Percentiles rank a stretch among this genome's conserved stretches.
Conservation (phyloP, 2,113 vertebrate genomes). For the Pedetes capensis region DNA sequence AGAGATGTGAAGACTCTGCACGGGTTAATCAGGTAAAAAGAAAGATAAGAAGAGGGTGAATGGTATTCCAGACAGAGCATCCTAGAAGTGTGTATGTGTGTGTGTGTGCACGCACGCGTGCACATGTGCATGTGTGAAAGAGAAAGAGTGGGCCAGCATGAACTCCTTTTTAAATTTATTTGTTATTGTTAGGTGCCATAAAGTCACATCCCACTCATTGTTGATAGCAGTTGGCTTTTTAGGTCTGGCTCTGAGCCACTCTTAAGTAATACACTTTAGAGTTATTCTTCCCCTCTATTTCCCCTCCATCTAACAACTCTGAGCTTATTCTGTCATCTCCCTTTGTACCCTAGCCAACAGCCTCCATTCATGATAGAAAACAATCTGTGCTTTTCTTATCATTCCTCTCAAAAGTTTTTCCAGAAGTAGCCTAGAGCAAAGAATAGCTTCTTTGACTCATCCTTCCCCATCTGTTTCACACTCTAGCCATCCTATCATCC, state of each 20-base stretch:
- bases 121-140: too few species aligned
- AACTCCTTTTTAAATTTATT: not conserved
- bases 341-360: not conserved
- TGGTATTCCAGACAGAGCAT: not conserved
- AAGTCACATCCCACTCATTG: too few species aligned
- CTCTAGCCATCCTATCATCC: not conserved
- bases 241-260: not conserved
- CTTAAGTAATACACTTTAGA: not conserved
- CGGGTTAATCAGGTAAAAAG: too few species aligned
- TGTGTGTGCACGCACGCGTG: too few species aligned
- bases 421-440: not conserved
- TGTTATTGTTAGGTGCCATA: too few species aligned
- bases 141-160: too few species aligned
- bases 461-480: not conserved
- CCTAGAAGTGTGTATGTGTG: not conserved
- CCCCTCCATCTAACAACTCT: not conserved
- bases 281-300: too few species aligned
- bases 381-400: not conserved
- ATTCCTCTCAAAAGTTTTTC: not conserved
- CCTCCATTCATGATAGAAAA: not conserved
- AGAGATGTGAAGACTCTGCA: too few species aligned
- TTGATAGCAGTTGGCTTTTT: not conserved
- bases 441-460: not conserved
- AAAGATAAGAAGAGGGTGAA: not conserved
- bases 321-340: not conserved